phyloP scores from a whole-genome alignment of 2,888 invertebrate genomes.

The Hartigia nigra region DNA sequence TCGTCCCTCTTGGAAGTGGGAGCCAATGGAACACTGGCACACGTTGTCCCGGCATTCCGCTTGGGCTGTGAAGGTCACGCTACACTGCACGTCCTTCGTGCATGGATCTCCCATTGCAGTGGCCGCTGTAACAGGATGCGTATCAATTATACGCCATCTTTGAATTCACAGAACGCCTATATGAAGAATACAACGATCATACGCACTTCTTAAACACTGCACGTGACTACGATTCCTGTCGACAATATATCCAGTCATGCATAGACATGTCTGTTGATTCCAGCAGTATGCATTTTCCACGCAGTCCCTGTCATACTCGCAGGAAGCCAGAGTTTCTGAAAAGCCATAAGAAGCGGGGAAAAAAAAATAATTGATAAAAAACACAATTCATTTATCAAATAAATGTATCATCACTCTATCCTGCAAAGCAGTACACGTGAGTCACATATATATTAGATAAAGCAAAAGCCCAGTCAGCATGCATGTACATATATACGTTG shows the following conservation, averaged over 20 bases:
- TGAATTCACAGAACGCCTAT: neutral
- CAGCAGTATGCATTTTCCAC: slow-evolving; percentile 53
- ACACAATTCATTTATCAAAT: neutral
- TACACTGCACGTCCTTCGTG: slow-evolving; percentile 58
- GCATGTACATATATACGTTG: too few species aligned
- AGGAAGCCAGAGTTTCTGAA: slow-evolving; percentile 49
- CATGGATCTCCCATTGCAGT: slow-evolving; percentile 56
- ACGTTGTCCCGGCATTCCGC: slow-evolving; percentile 57
- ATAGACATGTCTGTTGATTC: slow-evolving; percentile 59
- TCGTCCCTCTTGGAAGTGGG: slow-evolving; percentile 57
- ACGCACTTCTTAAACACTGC: slow-evolving; percentile 63
- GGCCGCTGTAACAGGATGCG: slow-evolving; percentile 47
- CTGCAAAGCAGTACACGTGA: neutral
- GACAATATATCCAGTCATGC: slow-evolving; percentile 61
- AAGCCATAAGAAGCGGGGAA: slow-evolving; percentile 10
- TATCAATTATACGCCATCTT: neutral
- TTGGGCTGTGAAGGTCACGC: slow-evolving; percentile 55
- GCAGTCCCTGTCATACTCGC: slow-evolving; percentile 49
- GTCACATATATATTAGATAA: neutral
- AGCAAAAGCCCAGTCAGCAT: neutral
- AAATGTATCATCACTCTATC: neutral
- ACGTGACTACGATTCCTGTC: slow-evolving; percentile 60
- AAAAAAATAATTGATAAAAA: slow-evolving; percentile 4
- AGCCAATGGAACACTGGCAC: slow-evolving; percentile 58
- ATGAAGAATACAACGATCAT: neutral